Base-by-base conservation (phyloP, 2,113 vertebrate genomes). In the Henicopernis longicauda region DNA sequence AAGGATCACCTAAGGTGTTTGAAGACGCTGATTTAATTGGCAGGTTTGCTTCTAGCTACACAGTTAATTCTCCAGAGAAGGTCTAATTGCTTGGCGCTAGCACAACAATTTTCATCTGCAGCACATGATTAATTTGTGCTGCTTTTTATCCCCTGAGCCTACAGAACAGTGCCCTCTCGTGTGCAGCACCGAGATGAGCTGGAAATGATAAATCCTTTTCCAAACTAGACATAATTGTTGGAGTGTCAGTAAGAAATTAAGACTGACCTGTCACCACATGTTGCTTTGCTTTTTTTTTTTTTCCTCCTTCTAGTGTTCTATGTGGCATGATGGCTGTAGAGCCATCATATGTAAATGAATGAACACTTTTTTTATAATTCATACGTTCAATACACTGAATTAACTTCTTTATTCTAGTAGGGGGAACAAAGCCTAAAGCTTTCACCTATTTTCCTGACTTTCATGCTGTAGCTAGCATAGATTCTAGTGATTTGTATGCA, bases 91-190 rank as follows among this genome's bases (percentile, higher is more conserved):
- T 19, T 11, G 80, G 89, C 55, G 1, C 11, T 19, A 12, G 54
- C 40, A 2, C 82, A 44, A 63, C 47, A 36, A 9, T 29, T 34
- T 58, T 34, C 26, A 21, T 38, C 62, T 83, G 90, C 58, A 36
- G 82, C 31, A 1, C 36, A 4, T 15, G 69, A 19, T 27, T 22
- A 29, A 42, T 25, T 4, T 14, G 40, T 36, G 61, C 26, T 42
- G 38, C 27, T 13, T 10, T 9, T 9, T 9, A 40, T 55, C 45
- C 57, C 18, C 52, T 67, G 93, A 36, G 69, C 92, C 91, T 66
- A 86, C 67, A 20, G 87, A 74, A 94, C 69, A 94, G 83, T 96
- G 95, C 94, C 95, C 95, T 96, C 93, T 86, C 11, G 87, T 70
- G 95, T 88, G 83, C 87, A 71, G 44, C 27, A 0, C 36, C 0